Base-by-base conservation (phyloP, 2,888 invertebrate species). In the Agrypnus murinus region DNA sequence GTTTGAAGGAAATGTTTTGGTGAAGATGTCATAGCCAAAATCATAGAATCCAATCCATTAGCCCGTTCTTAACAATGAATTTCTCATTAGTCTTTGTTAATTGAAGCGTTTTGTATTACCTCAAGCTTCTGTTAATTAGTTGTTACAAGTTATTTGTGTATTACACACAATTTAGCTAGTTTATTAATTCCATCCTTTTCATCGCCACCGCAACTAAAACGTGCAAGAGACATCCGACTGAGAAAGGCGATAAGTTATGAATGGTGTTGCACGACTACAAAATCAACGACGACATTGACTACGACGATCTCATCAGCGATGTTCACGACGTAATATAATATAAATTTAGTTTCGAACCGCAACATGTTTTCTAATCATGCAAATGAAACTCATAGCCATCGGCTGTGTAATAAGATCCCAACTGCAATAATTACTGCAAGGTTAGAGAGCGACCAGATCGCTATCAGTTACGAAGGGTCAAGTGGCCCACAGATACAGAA, bases 381-480 rank as follows among this genome's bases (percentile, higher is more conserved):
- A 59, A 62, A 59, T 64, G 46, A 69, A 64, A 59, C 57, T 55
- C 15, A 25, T 34, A 59, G 36, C 45, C 43, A 32, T 34, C 53
- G 53, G 14, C 60, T 9, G 38, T 38, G 65, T 65, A 65, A 70
- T 65, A 53, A 60, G 60, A 70, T 65, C 55, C 57, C 53, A 31
- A 48, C 48, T 60, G 53, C 60, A 65, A 55, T 65, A 70, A 70
- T 70, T 70, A 70, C 36, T 70, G 59, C 57, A 57, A 65, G 65
- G 70, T 65, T 60, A 69, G 50, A 59, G 63, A 57, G 69, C 58
- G 69, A 31, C 36, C 34, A 62, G 70, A 70, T 70, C 57, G 50
- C 59, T 69, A 59, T 65, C 64, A 31, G 69, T 65, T 65, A 59
- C 46, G 15, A 60, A 69, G 65, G 70, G 59, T 65, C 70, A 65